phyloP scores from a whole-genome alignment of 2,888 invertebrate species.

The Synanthedon vespiformis region DNA sequence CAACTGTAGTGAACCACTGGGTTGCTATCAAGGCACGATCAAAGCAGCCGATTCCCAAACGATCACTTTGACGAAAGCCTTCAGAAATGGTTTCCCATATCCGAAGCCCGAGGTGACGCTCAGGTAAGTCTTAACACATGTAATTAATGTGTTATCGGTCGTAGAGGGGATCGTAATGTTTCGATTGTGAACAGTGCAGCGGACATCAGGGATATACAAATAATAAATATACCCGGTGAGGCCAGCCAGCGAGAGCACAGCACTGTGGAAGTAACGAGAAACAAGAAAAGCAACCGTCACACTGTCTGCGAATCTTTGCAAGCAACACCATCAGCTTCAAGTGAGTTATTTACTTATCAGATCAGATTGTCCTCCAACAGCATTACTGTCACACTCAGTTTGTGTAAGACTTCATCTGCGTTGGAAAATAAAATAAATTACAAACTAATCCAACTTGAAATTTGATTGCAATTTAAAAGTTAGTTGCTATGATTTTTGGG shows the following conservation, averaged over 20 bases:
- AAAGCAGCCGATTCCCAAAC: slow-evolving; percentile 76
- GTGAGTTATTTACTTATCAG: slow-evolving; percentile 10
- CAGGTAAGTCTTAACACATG: slow-evolving; percentile 33
- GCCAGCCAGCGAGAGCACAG: slow-evolving; percentile 42
- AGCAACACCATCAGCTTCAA: slow-evolving; percentile 38
- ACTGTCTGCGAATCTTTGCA: slow-evolving; percentile 54
- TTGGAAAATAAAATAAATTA: too few species aligned
- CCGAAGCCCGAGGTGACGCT: slow-evolving; percentile 62
- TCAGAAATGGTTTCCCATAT: slow-evolving; percentile 80
- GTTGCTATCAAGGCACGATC: slow-evolving; percentile 85
- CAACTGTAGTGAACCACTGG: slow-evolving; percentile 81
- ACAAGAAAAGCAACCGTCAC: slow-evolving; percentile 39
- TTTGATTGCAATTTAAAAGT: too few species aligned
- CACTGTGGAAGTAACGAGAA: slow-evolving; percentile 45
- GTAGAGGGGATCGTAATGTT: too few species aligned
- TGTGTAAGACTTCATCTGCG: too few species aligned
- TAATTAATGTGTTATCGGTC: background rate
- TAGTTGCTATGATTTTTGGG: too few species aligned
- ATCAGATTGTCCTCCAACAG: too few species aligned
- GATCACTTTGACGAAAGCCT: slow-evolving; percentile 83
- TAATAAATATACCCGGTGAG: slow-evolving; percentile 75
- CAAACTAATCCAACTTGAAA: too few species aligned
- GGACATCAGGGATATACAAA: slow-evolving; percentile 81
- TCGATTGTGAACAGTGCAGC: slow-evolving; percentile 64
- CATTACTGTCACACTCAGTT: too few species aligned